Evolutionary conservation across 1,140 invertebrate species (phyloP).

Genomic region (Maniola jurtina): DNA sequence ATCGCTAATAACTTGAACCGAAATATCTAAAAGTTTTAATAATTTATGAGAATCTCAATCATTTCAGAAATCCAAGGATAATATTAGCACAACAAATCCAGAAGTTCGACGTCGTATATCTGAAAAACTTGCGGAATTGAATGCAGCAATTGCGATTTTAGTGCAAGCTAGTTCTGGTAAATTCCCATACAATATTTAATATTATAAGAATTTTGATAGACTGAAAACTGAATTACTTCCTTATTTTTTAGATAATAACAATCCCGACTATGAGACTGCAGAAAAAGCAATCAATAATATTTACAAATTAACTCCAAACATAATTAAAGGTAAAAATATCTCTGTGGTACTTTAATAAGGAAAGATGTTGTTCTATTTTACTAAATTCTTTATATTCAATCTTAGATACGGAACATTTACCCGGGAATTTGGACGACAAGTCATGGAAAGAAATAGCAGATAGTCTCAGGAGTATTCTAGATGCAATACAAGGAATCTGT

Average conservation of each 20-base stretch:
- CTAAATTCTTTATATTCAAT: background rate
- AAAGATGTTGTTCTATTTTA: background rate
- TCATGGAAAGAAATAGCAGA: background rate
- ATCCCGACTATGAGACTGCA: constrained; percentile 21
- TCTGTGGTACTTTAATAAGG: background rate
- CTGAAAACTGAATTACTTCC: background rate
- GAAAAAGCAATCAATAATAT: constrained; percentile 24
- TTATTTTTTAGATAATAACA: constrained; percentile 22
- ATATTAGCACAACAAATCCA: background rate
- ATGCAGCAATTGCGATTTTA: constrained; percentile 28
- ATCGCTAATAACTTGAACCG: no score
- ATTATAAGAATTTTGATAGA: background rate
- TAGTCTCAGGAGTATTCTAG: background rate
- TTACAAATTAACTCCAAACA: constrained; percentile 17
- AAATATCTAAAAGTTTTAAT: no score
- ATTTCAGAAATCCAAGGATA: constrained; percentile 5
- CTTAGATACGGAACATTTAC: background rate
- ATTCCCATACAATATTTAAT: background rate
- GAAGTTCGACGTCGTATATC: constrained; percentile 3
- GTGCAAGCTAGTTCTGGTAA: constrained; percentile 23
- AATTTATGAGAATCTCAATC: no score
- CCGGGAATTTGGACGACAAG: background rate
- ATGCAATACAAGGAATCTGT: constrained; percentile 1
- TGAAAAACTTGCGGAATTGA: constrained; percentile 24
- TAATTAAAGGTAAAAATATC: constrained; percentile 19